phyloP scores from a whole-genome alignment of 2,797 vertebrate genomes.

The Coranthus polyacanthus region DNA sequence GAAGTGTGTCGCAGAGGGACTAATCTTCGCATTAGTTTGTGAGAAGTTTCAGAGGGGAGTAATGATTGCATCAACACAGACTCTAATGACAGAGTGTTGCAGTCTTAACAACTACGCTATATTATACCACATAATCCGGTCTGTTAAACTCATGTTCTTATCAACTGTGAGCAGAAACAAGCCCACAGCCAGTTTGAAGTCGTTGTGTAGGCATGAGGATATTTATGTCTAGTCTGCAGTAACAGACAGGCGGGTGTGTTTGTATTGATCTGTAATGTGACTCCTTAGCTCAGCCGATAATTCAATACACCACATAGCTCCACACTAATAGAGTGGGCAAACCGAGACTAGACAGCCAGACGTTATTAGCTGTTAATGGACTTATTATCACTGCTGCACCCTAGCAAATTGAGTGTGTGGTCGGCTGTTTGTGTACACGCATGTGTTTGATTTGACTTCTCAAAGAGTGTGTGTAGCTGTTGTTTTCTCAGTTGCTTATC shows the following conservation, averaged over 20 bases:
- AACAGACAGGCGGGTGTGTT: constrained; percentile 32
- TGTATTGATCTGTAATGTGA: constrained; percentile 64
- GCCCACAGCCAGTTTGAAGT: accelerated
- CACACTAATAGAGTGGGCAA: constrained; percentile 25
- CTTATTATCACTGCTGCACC: constrained; percentile 41
- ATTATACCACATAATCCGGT: background rate
- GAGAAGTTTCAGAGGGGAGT: constrained; percentile 1
- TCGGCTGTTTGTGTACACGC: background rate
- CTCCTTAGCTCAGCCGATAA: constrained; percentile 47
- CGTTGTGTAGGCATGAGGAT: background rate
- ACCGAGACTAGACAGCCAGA: constrained; percentile 33
- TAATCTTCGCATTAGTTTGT: background rate
- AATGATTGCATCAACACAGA: constrained; percentile 26
- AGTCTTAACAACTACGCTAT: background rate
- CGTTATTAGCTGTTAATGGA: constrained; percentile 40
- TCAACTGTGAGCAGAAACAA: constrained; percentile 10
- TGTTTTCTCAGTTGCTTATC: background rate
- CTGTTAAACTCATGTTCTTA: background rate
- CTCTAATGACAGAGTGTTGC: background rate
- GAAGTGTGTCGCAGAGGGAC: background rate
- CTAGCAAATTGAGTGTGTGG: constrained; percentile 15
- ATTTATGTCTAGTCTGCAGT: constrained; percentile 25
- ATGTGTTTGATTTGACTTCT: constrained; percentile 10
- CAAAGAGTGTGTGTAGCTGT: background rate
- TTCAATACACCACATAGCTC: constrained; percentile 31